These are phyloP conservation scores for Chionoecetes opilio DNA, from an alignment of 1,140 invertebrate genomes.

Conservation along the genomic window DNA sequence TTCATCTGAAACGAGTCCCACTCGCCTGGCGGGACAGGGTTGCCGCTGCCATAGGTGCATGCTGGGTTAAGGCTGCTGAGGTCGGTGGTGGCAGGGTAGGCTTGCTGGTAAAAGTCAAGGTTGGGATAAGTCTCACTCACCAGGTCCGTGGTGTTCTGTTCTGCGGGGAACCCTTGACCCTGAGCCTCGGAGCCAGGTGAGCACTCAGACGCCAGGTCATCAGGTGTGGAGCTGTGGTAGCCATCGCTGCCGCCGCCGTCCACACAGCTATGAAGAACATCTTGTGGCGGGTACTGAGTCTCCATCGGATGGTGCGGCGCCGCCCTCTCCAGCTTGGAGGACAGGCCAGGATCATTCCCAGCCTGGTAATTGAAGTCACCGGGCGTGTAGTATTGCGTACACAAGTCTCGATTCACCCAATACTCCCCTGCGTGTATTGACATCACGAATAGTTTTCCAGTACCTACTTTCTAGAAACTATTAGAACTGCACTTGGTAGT, in stretches of 20 bases:
- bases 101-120: slow-evolving; percentile 62
- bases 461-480: neutral
- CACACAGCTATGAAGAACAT: slow-evolving; percentile 52
- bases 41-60: slow-evolving; percentile 47
- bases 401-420: slow-evolving; percentile 53
- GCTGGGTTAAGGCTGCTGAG: slow-evolving; percentile 55
- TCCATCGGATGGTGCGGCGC: neutral
- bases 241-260: slow-evolving; percentile 68
- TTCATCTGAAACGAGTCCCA: slow-evolving; percentile 38
- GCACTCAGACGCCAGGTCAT: slow-evolving; percentile 70
- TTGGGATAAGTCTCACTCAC: slow-evolving; percentile 66
- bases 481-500: neutral
- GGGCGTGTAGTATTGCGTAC: slow-evolving; percentile 52
- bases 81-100: slow-evolving; percentile 63
- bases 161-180: neutral
- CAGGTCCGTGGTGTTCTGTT: slow-evolving; percentile 38
- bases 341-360: slow-evolving; percentile 56
- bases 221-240: slow-evolving; percentile 70
- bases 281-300: slow-evolving; percentile 32
- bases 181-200: slow-evolving; percentile 47
- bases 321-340: slow-evolving; percentile 40
- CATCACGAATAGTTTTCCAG: slow-evolving; percentile 13
- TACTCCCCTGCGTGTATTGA: slow-evolving; percentile 62
- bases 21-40: neutral
- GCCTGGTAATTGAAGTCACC: slow-evolving; percentile 67